Evolutionary conservation across 2,113 vertebrate genomes (phyloP), one percentile per base, ranked within the genome.

Genomic region (Genyomyrus donnyi): DNA sequence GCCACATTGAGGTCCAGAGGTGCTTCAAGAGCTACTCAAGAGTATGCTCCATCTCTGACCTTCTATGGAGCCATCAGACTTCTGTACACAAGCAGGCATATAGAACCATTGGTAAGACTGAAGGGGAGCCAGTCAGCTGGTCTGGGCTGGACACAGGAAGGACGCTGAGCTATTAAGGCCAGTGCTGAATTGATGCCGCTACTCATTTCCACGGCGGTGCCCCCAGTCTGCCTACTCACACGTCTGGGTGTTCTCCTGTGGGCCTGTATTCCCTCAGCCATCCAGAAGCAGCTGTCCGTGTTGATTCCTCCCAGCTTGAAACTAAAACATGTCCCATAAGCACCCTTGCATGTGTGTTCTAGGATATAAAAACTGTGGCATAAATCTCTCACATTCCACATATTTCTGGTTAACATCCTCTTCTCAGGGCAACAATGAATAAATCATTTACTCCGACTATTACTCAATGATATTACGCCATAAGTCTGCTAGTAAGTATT

Each of bases 361-460:
- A 39, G 35, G 8, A 62, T 31, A 62, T 62, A 62, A 58, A 88
- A 66, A 88, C 31, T 46, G 85, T 35, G 49, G 49, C 87, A 88
- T 66, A 88, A 88, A 62, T 88, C 87, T 53, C n/a, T 53, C 50
- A 49, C 45, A 27, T 87, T 88, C 87, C 11, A n/a, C 35, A 70
- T 49, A 74, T 70, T 88, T 48, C 21, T 74, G 24, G 62, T 19
- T 5, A 62, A 45, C 52, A 62, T 85, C 52, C 39, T 45, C 52
- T 58, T 88, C 53, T 62, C 35, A 48, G 35, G 31, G 85, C 49
- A 87, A 87, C 49, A 53, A 50, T 58, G 39, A 13, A 88, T 88
- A 88, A 88, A 88, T 62, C 52, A 50, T 46, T 46, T 56, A 45
- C 88, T 58, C 35, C 21, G 0, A 84, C 74, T 84, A 50, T 52